These are phyloP conservation scores for Trichonephila inaurata DNA, from an alignment of 1,140 invertebrate genomes.

Conservation along the genomic window DNA sequence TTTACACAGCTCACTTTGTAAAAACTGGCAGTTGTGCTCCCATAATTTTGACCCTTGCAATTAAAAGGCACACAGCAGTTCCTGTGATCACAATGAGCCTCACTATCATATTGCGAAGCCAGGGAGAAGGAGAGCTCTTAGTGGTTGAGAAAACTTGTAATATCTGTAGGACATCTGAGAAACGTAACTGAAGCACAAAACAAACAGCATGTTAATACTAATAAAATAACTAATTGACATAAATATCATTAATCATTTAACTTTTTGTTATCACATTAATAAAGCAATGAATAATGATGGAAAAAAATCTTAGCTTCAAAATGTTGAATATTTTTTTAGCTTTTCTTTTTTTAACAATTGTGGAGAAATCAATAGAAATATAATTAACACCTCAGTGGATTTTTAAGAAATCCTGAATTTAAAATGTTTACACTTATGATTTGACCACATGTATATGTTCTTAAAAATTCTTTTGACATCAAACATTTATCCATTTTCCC, in stretches of 20 bases:
- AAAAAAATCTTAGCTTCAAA: no score
- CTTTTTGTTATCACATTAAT: background rate
- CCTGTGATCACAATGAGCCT: slow-evolving; percentile 88
- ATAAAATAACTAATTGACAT: background rate
- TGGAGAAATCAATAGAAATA: no score
- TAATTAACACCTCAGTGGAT: no score
- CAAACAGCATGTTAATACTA: background rate
- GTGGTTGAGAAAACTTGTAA: slow-evolving; percentile 31
- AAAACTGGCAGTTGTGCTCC: slow-evolving; percentile 97
- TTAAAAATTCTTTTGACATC: no score
- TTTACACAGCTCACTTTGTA: slow-evolving; percentile 85
- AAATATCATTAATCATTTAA: no score
- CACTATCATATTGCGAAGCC: slow-evolving; percentile 88
- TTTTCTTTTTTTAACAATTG: no score
- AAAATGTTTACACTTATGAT: no score
- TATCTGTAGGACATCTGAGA: slow-evolving; percentile 58
- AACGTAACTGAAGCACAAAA: slow-evolving; percentile 58
- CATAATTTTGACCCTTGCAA: slow-evolving; percentile 95
- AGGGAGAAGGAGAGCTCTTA: slow-evolving; percentile 85
- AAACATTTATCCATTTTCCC: no score
- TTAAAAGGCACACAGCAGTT: slow-evolving; percentile 89
- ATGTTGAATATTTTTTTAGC: no score
- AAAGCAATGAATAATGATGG: background rate
- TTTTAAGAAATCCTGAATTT: no score
- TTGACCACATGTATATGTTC: no score